phyloP scores from a whole-genome alignment of 2,797 vertebrate genomes.

The Bucorvus abyssinicus region DNA sequence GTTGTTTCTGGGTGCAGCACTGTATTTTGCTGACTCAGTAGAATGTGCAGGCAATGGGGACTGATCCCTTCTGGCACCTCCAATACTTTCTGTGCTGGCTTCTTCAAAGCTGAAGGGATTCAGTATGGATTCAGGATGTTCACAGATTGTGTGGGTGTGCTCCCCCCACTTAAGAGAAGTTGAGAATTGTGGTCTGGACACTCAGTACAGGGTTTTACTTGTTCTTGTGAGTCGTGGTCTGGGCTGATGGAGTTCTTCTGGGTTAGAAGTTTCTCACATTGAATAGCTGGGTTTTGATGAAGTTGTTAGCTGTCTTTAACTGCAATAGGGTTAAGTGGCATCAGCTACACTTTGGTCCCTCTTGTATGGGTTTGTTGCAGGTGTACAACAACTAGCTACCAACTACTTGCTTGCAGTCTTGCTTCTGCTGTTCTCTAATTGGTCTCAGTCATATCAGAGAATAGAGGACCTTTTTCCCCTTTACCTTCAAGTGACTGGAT shows the following conservation, averaged over 20 bases:
- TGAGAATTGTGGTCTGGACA: accelerated
- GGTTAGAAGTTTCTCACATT: background rate
- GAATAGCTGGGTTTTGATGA: background rate
- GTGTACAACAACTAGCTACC: background rate
- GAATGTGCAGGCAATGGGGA: background rate
- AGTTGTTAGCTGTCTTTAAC: background rate
- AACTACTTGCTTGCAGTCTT: background rate
- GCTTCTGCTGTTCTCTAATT: background rate
- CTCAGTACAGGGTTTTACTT: background rate
- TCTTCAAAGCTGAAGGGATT: background rate
- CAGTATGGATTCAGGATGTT: accelerated
- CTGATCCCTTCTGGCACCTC: background rate
- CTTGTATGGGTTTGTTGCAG: background rate
- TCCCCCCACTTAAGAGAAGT: background rate
- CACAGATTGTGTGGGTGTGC: background rate
- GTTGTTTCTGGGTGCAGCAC: background rate
- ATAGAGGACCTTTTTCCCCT: background rate
- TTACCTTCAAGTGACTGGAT: background rate
- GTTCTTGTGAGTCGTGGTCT: background rate
- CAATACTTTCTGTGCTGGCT: background rate
- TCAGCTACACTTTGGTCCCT: background rate
- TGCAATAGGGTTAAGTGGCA: background rate
- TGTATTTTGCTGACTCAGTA: background rate
- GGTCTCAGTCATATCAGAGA: background rate
- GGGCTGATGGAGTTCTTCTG: background rate